phyloP scores from a whole-genome alignment of 2,113 vertebrate species.

The Megatriorchis doriae region DNA sequence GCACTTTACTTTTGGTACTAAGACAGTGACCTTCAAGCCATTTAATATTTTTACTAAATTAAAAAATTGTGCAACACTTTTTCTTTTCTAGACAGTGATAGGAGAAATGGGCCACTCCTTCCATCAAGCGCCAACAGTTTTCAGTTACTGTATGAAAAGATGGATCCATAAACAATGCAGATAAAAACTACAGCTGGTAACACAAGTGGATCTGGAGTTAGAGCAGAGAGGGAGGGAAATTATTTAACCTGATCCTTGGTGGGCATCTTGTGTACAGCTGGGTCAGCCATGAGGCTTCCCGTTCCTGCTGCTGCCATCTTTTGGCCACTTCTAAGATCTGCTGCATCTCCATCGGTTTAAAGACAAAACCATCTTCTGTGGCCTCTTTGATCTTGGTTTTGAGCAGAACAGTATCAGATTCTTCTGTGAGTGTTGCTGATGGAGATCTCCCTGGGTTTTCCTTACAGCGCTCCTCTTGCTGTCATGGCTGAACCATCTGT shows the following conservation, averaged over 20 bases:
- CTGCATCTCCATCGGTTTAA: neutral
- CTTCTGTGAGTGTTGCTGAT: fast-evolving
- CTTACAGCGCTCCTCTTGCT: neutral
- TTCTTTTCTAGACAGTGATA: neutral
- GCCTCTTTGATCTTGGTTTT: neutral
- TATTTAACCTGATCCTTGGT: neutral
- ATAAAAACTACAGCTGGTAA: neutral
- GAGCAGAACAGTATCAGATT: neutral
- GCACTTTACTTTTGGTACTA: slow-evolving; percentile 79
- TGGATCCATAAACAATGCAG: neutral
- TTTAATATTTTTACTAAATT: neutral
- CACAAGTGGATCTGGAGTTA: neutral
- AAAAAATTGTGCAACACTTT: neutral
- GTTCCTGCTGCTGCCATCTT: neutral
- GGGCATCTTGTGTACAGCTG: neutral
- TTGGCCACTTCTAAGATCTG: neutral
- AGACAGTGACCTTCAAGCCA: slow-evolving; percentile 42
- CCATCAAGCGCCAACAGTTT: fast-evolving
- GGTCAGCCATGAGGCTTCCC: neutral
- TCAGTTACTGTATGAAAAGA: neutral
- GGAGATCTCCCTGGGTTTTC: neutral
- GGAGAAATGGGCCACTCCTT: neutral
- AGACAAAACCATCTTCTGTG: neutral
- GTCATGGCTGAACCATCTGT: neutral
- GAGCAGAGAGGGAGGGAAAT: neutral